A percentile compares a stretch with the other conserved stretches of the same genome.
These are phyloP conservation scores for Thecocarcelia acutangulata DNA, from an alignment of 2,888 invertebrate genomes.

Conservation along the genomic window DNA sequence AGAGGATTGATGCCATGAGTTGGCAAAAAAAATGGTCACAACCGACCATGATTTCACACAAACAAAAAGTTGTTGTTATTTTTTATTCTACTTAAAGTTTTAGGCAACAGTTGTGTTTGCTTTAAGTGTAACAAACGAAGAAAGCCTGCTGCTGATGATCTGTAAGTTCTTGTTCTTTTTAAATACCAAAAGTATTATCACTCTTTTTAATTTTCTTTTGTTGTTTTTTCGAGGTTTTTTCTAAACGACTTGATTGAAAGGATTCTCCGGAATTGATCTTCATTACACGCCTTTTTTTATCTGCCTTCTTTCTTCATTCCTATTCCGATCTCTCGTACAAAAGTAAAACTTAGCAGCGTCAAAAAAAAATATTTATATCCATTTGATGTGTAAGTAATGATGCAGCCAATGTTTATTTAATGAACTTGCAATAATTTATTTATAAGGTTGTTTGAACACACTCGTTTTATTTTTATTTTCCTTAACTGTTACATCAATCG, in stretches of 20 bases:
- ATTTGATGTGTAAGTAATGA: constrained; percentile 61
- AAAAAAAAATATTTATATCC: constrained; percentile 12
- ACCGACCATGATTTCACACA: not conserved
- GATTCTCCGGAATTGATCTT: constrained; percentile 65
- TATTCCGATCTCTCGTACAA: constrained; percentile 5
- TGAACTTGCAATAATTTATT: constrained; percentile 70
- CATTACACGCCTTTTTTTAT: constrained; percentile 65
- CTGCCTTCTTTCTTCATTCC: constrained; percentile 8
- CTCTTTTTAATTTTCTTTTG: constrained; percentile 9
- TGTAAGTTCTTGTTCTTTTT: constrained; percentile 18
- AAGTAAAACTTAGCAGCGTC: not conserved
- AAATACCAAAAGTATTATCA: constrained; percentile 18
- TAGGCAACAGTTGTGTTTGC: constrained; percentile 48
- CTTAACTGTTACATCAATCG: constrained; percentile 20
- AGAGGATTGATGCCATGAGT: constrained; percentile 48
- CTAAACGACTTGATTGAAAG: constrained; percentile 51
- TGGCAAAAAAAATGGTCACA: constrained; percentile 38
- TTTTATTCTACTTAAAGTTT: constrained; percentile 43
- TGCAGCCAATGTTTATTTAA: constrained; percentile 69
- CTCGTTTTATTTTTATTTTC: not conserved
- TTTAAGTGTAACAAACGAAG: constrained; percentile 47
- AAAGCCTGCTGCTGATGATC: constrained; percentile 56
- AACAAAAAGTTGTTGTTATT: no score
- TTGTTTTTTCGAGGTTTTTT: not conserved
- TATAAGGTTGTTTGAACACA: constrained; percentile 39